phyloP scores from a whole-genome alignment of 2,113 vertebrate genomes.

The Boulengeromyrus knoepffleri region DNA sequence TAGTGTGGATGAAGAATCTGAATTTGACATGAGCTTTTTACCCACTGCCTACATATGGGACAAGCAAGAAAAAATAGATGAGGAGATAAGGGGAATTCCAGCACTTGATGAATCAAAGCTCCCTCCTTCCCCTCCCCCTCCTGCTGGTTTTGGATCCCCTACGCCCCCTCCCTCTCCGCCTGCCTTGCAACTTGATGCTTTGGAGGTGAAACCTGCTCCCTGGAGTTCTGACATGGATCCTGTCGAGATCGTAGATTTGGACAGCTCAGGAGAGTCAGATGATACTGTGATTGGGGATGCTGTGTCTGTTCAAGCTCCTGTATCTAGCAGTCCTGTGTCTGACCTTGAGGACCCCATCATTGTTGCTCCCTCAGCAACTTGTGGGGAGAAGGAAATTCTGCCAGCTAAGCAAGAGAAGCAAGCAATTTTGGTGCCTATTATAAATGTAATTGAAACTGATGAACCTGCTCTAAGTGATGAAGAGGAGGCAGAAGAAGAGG shows the following conservation, averaged over 20 bases:
- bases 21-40: constrained; percentile 62
- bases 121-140: constrained; percentile 36
- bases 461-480: constrained; percentile 62
- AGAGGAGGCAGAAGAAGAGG: constrained; percentile 46
- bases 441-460: constrained; percentile 67
- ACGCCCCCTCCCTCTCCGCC: constrained; percentile 28
- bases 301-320: constrained; percentile 5
- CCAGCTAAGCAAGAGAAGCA: constrained; percentile 42
- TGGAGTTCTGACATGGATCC: constrained; percentile 40
- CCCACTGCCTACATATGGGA: constrained; percentile 65
- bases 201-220: constrained; percentile 30
- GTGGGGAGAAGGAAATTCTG: constrained; percentile 29
- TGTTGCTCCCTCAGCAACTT: constrained; percentile 20
- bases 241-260: constrained; percentile 58
- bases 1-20: constrained; percentile 49
- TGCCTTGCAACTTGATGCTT: constrained; percentile 19
- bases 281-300: constrained; percentile 79
- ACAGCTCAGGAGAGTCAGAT: constrained; percentile 82
- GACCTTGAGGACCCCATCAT: constrained; percentile 16
- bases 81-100: constrained; percentile 14
- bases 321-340: neutral
- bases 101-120: constrained; percentile 14
- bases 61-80: constrained; percentile 48
- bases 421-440: constrained; percentile 60
- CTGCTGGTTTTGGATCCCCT: constrained; percentile 39